phyloP scores from a whole-genome alignment of 2,113 vertebrate genomes.

The Callospermophilus lateralis region DNA sequence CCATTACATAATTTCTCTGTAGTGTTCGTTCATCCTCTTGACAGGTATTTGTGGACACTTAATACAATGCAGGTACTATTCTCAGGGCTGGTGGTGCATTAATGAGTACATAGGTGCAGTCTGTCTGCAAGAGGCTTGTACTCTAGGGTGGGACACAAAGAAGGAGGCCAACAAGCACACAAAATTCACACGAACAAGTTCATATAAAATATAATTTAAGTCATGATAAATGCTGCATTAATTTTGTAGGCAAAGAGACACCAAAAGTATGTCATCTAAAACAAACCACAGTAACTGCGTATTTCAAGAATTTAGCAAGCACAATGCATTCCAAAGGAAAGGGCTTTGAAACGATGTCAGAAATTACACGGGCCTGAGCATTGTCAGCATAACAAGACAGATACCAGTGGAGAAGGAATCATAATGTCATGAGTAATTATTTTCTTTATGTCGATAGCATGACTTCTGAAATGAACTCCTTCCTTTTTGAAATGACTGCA shows the following conservation, averaged over 20 bases:
- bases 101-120: background rate
- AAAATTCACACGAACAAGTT: background rate
- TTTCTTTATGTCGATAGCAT: background rate
- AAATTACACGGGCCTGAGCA: background rate
- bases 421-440: background rate
- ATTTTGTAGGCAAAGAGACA: background rate
- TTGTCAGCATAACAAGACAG: background rate
- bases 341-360: background rate
- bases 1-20: background rate
- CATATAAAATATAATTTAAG: background rate
- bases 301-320: conserved; percentile 22
- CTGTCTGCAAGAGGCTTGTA: background rate
- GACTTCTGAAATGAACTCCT: conserved; percentile 44
- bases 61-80: background rate
- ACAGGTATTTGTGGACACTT: background rate
- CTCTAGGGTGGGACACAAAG: background rate
- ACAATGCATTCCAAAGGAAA: background rate
- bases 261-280: background rate
- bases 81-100: background rate
- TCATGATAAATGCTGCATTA: background rate
- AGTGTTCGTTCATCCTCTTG: background rate
- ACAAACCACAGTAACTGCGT: background rate
- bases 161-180: background rate
- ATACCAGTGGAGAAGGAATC: background rate
- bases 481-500: background rate